These are phyloP conservation scores for Aldrovandia affinis DNA, from an alignment of 2,797 vertebrate genomes.

Conservation along the genomic window DNA sequence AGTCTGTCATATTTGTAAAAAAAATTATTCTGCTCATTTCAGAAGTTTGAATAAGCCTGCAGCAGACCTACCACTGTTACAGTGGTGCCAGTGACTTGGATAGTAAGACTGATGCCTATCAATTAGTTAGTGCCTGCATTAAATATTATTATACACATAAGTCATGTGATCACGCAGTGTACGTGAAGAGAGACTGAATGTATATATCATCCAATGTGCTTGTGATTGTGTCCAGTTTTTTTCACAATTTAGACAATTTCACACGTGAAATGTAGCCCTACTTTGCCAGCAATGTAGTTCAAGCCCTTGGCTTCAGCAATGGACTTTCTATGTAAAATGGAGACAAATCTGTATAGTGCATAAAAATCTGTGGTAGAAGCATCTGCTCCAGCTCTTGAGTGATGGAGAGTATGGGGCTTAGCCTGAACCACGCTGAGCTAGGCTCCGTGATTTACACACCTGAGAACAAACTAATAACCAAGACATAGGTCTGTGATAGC, in stretches of 20 bases:
- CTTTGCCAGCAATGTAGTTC: no score
- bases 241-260: no score
- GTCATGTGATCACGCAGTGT: no score
- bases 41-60: neutral
- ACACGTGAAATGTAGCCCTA: no score
- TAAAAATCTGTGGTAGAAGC: neutral
- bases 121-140: neutral
- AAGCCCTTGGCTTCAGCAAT: neutral
- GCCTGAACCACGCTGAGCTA: neutral
- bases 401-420: neutral
- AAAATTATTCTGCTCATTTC: neutral
- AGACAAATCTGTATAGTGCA: neutral
- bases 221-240: no score
- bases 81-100: neutral
- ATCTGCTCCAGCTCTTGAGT: neutral
- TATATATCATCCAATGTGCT: no score
- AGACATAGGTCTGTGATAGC: neutral
- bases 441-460: neutral
- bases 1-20: neutral
- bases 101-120: neutral
- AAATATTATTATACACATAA: no score
- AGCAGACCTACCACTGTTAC: no score
- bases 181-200: no score
- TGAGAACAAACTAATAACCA: neutral
- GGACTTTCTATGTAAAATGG: neutral